Base-by-base conservation (phyloP, 2,888 invertebrate species). In the Diploptera punctata region DNA sequence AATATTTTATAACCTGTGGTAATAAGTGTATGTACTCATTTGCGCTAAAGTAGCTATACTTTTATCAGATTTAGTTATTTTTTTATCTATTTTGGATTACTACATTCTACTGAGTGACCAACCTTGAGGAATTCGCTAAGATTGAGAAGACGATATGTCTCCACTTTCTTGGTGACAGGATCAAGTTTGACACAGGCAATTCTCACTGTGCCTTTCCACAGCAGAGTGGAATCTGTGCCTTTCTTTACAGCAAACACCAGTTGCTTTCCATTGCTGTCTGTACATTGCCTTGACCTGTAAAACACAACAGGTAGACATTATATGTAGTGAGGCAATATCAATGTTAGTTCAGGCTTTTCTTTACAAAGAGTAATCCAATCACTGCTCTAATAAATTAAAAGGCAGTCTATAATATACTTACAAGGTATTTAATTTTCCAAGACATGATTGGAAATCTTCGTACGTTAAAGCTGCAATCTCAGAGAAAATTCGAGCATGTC, bases 201-300 rank as follows among this genome's bases (percentile, higher is more conserved):
- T 79, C 87, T 85, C 0, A 91, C 88, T 1, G 89, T 90, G 0
- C 88, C 89, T 79, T 90, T 91, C 92, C 92, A 92, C 43, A 91
- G 82, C 26, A 90, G 79, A 0, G 89, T 86, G 0, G 86, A 83
- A 79, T 90, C 90, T 3, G 89, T 87, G 2, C 89, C 90, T 75
- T 86, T 86, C 79, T 89, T 89, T 1, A 91, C 85, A 60, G 87
- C 86, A 82, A 91, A 91, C 47, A 89, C 81, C 31, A 91, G 80
- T 78, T 88, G 88, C 78, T 89, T 89, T 0, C 90, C 90, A 77
- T 86, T 84, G 3, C 84, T 81, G 80, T 89, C 89, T 74, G 87
- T 83, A 77, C 87, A 89, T 77, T 87, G 86, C 73, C 86, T 84
- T 0, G 89, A 88, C 72, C 90, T 90, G 75, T 1, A 79, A 75